These are phyloP conservation scores for Telenomus remus DNA, from an alignment of 1,140 invertebrate species.

Conservation along the genomic window DNA sequence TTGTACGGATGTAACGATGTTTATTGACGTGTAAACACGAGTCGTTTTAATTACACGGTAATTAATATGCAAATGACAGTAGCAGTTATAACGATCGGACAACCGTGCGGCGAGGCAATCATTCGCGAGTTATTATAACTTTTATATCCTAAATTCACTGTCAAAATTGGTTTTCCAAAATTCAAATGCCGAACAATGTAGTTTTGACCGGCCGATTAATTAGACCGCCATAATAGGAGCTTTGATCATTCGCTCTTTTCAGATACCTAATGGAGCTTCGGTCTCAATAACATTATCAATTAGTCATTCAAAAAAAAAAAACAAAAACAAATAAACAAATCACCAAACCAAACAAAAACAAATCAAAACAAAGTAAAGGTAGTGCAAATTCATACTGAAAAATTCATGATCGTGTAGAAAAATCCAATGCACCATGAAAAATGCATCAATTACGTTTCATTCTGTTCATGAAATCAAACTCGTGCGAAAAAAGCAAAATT, in stretches of 20 bases:
- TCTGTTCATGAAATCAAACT: slow-evolving; percentile 14
- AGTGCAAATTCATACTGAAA: too few relatives aligned
- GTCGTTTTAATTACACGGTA: slow-evolving; percentile 24
- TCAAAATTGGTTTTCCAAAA: too few relatives aligned
- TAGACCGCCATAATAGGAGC: background rate
- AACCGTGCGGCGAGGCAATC: slow-evolving; percentile 11
- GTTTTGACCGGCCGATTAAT: background rate
- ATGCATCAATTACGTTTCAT: slow-evolving; percentile 19
- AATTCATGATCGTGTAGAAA: slow-evolving; percentile 7
- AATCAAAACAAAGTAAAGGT: background rate
- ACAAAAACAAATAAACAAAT: background rate
- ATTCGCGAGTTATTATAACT: slow-evolving; percentile 6
- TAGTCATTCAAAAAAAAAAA: background rate
- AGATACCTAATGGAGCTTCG: too few relatives aligned
- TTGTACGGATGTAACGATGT: slow-evolving; percentile 20
- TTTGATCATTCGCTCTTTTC: background rate
- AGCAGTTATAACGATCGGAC: slow-evolving; percentile 14
- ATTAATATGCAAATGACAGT: slow-evolving; percentile 42
- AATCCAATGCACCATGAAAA: slow-evolving; percentile 16
- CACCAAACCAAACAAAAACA: background rate
- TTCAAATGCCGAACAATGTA: background rate
- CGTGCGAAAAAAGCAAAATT: slow-evolving; percentile 23
- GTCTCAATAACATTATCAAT: background rate
- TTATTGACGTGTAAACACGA: slow-evolving; percentile 34
- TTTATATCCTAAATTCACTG: too few relatives aligned